Conservation (phyloP, 1,140 invertebrate species). For the Trachymyrmex septentrionalis region DNA sequence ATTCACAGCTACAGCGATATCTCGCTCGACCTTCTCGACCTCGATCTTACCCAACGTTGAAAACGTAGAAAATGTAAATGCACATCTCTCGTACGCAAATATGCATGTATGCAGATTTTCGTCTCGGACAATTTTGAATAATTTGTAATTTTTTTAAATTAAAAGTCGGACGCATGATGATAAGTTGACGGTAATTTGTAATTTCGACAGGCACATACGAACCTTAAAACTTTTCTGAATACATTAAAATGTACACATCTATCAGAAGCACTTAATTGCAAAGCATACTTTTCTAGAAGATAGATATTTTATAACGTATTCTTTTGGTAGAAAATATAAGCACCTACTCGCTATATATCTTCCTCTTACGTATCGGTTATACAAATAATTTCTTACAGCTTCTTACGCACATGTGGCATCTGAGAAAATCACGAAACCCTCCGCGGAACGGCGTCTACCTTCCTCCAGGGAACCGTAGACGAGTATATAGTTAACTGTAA, state of each 20-base stretch:
- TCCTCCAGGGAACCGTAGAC: conserved; percentile 51
- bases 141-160: conserved; percentile 5
- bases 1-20: conserved; percentile 19
- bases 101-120: background rate
- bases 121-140: conserved; percentile 5
- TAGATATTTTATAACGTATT: background rate
- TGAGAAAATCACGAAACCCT: conserved; percentile 58
- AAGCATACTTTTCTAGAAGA: background rate
- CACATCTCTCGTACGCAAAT: background rate
- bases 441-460: conserved; percentile 26
- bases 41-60: conserved; percentile 38
- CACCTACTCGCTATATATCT: background rate
- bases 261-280: background rate
- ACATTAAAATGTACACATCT: background rate
- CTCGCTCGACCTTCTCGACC: conserved; percentile 54
- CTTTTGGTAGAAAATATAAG: background rate
- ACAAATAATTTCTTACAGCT: conserved; percentile 19
- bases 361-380: background rate
- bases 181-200: conserved; percentile 4
- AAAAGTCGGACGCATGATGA: background rate
- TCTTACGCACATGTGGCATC: conserved; percentile 24
- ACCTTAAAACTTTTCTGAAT: background rate
- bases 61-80: conserved; percentile 16
- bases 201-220: background rate
- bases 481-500: conserved; percentile 70